Conservation (phyloP, 2,797 vertebrate species). For the Amazonetta brasiliensis region DNA sequence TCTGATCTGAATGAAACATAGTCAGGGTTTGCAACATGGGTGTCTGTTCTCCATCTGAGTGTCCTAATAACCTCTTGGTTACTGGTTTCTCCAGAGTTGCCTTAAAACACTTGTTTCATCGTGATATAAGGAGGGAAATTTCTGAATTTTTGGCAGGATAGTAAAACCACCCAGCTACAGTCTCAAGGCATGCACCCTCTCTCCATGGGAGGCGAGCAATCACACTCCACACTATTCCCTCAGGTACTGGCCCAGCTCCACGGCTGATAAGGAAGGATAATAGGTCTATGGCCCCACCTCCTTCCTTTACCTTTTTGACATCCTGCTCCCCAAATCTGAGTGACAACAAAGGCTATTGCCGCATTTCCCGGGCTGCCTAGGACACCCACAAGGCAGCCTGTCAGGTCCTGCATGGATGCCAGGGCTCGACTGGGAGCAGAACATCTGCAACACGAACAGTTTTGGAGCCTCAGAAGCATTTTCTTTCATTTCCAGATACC, state of each 20-base stretch:
- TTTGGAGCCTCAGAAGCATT: background rate
- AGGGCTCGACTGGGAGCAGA: slow-evolving; percentile 21
- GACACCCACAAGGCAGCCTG: slow-evolving; percentile 59
- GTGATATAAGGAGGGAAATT: slow-evolving; percentile 30
- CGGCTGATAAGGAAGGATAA: slow-evolving; percentile 53
- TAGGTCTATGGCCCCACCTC: slow-evolving; percentile 42
- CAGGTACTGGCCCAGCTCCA: slow-evolving; percentile 60
- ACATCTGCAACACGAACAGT: background rate
- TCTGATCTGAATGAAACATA: background rate
- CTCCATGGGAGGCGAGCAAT: slow-evolving; percentile 71
- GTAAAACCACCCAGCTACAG: slow-evolving; percentile 68
- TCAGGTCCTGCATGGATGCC: slow-evolving; percentile 39
- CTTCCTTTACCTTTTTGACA: slow-evolving; percentile 61
- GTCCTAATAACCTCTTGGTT: slow-evolving; percentile 1
- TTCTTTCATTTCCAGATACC: background rate
- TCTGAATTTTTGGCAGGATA: slow-evolving; percentile 58
- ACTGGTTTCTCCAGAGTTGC: background rate
- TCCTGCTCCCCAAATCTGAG: slow-evolving; percentile 43
- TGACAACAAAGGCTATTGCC: slow-evolving; percentile 37
- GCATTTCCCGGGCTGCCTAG: background rate
- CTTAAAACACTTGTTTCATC: slow-evolving; percentile 45
- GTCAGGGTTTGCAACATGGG: background rate
- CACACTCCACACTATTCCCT: slow-evolving; percentile 33
- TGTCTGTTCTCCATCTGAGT: background rate
- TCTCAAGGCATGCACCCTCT: slow-evolving; percentile 47